Evolutionary conservation across 2,113 vertebrate genomes (phyloP).

Genomic region (Aythya baeri): DNA sequence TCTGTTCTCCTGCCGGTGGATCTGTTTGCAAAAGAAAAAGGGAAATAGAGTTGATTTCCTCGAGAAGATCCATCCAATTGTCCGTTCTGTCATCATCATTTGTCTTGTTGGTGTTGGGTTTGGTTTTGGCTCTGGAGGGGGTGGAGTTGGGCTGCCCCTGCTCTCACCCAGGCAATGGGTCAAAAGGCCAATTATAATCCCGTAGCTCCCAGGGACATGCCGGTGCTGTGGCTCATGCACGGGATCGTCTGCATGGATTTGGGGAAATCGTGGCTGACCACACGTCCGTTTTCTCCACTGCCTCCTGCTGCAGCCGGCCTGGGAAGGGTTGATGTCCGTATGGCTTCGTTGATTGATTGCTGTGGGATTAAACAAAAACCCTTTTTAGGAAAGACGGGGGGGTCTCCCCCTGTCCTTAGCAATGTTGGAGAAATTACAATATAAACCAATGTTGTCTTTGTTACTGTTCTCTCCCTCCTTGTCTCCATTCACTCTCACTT

Average conservation of each 20-base stretch:
- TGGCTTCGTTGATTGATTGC: slow-evolving; percentile 98
- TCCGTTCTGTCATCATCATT: slow-evolving; percentile 64
- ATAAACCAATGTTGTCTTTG: not conserved
- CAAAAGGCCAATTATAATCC: slow-evolving; percentile 90
- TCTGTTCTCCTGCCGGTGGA: slow-evolving; percentile 70
- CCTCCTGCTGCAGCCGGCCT: slow-evolving; percentile 89
- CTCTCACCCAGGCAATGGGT: slow-evolving; percentile 77
- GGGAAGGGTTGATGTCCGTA: slow-evolving; percentile 93
- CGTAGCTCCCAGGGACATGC: slow-evolving; percentile 95
- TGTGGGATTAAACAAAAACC: slow-evolving; percentile 89
- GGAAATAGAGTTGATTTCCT: slow-evolving; percentile 76
- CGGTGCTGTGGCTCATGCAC: slow-evolving; percentile 97
- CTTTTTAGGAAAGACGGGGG: slow-evolving; percentile 84
- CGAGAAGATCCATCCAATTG: slow-evolving; percentile 72
- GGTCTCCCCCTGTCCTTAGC: slow-evolving; percentile 80
- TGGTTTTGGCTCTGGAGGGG: slow-evolving; percentile 89
- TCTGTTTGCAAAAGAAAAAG: slow-evolving; percentile 64
- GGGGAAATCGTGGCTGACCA: slow-evolving; percentile 97
- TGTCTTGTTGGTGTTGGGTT: slow-evolving; percentile 66
- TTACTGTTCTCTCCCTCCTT: not conserved
- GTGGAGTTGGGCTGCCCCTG: slow-evolving; percentile 72
- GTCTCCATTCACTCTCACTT: not conserved
- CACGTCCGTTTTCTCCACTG: slow-evolving; percentile 94
- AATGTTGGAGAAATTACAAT: slow-evolving; percentile 43
- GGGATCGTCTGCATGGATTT: slow-evolving; percentile 97